Percentiles rank a stretch among this genome's conserved stretches.
Evolutionary conservation across 2,113 vertebrate species (phyloP).

Genomic region (Chamaetylas fuelleborni): DNA sequence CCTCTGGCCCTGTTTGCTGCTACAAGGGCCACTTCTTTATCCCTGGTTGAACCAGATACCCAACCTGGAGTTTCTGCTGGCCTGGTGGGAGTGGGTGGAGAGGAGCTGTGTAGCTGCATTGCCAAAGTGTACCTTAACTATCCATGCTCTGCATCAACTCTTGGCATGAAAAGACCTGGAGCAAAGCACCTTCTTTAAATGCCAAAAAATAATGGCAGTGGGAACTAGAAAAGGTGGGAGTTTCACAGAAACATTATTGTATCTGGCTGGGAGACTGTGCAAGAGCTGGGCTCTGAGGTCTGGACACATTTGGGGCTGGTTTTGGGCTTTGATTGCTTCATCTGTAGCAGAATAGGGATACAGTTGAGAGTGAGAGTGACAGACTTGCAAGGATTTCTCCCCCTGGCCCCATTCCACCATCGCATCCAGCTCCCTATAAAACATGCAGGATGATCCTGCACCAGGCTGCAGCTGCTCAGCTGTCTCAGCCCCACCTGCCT

Average conservation of each 20-base stretch:
- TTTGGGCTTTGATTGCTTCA: not conserved
- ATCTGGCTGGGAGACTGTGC: not conserved
- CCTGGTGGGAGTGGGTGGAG: not conserved
- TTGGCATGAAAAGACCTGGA: not conserved
- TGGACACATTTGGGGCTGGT: not conserved
- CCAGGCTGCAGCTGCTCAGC: not conserved
- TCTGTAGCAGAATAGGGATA: not conserved
- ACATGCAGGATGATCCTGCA: not conserved
- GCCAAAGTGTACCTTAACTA: not conserved
- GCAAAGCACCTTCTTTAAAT: not conserved
- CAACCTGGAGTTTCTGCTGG: not conserved
- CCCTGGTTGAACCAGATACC: not conserved
- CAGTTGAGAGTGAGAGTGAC: rapidly evolving
- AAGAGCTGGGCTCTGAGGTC: not conserved
- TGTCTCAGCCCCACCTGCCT: not conserved
- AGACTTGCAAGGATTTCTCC: not conserved
- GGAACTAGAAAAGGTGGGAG: not conserved
- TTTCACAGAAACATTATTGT: not conserved
- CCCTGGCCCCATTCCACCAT: not conserved
- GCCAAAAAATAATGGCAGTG: not conserved
- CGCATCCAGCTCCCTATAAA: not conserved
- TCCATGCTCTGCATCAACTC: not conserved
- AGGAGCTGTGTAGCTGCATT: not conserved
- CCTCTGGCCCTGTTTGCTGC: not conserved
- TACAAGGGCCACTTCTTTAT: not conserved